These are phyloP conservation scores for Sorex maritimensis DNA, from an alignment of 2,797 vertebrate genomes.

Conservation along the genomic window DNA sequence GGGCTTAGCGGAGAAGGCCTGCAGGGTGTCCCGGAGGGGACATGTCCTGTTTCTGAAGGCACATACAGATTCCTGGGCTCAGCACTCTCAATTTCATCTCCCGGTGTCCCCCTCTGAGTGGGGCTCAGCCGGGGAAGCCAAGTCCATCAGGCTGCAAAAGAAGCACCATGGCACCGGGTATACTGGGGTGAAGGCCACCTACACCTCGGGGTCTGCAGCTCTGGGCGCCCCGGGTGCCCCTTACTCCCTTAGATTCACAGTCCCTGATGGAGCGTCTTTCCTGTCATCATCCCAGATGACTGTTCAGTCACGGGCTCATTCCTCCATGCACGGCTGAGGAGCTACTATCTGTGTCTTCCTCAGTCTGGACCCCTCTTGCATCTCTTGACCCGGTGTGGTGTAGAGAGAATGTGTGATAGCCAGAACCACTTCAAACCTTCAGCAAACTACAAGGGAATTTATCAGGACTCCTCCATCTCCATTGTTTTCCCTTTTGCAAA, in stretches of 20 bases:
- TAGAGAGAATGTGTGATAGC: not conserved
- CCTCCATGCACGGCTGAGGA: rapidly evolving
- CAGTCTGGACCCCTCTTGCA: not conserved
- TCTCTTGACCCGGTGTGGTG: not conserved
- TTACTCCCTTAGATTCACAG: not conserved
- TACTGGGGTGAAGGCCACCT: not conserved
- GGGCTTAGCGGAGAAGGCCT: no score
- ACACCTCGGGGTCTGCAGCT: not conserved
- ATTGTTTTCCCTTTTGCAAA: not conserved
- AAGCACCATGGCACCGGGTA: not conserved
- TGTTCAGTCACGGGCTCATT: not conserved
- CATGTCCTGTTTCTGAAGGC: not conserved
- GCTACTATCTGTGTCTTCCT: not conserved
- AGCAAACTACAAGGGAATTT: not conserved
- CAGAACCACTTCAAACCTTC: not conserved
- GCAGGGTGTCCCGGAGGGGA: no score
- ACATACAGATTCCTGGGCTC: no score
- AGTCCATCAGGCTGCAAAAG: not conserved
- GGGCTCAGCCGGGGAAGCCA: not conserved
- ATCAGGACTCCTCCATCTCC: not conserved
- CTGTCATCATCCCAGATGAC: not conserved
- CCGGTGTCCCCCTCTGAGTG: not conserved
- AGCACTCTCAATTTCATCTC: no score
- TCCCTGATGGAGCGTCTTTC: not conserved
- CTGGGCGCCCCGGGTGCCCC: not conserved